These are phyloP conservation scores for Hystrix brachyura DNA, from an alignment of 2,113 vertebrate genomes.

Conservation along the genomic window DNA sequence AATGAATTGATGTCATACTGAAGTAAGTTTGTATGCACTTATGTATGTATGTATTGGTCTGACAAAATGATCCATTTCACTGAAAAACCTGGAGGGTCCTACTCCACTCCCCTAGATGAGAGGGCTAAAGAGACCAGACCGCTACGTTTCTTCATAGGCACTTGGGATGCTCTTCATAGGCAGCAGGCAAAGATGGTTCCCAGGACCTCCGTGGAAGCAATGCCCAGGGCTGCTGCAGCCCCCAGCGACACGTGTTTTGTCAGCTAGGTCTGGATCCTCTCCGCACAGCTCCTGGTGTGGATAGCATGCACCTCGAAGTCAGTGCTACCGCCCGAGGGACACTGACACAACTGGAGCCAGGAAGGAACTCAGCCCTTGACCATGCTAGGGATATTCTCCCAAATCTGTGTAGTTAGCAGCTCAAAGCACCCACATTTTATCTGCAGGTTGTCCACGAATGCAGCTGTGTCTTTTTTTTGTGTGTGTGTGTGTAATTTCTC, in stretches of 20 bases:
- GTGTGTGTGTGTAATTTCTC: slow-evolving; percentile 79
- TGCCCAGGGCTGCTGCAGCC: slow-evolving; percentile 91
- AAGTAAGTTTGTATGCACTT: background rate
- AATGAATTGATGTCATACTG: background rate
- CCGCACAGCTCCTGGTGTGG: slow-evolving; percentile 89
- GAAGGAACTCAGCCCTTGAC: slow-evolving; percentile 84
- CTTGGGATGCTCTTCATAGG: slow-evolving; percentile 94
- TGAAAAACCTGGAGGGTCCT: slow-evolving; percentile 58
- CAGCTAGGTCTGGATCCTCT: slow-evolving; percentile 80
- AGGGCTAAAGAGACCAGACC: background rate
- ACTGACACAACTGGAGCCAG: slow-evolving; percentile 91
- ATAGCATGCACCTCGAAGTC: background rate
- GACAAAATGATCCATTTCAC: slow-evolving; percentile 75
- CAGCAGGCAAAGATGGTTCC: slow-evolving; percentile 93
- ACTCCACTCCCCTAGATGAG: slow-evolving; percentile 22
- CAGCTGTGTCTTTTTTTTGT: accelerated
- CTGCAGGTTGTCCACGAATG: slow-evolving; percentile 87
- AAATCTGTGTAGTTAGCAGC: slow-evolving; percentile 87
- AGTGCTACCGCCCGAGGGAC: slow-evolving; percentile 79
- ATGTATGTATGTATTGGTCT: slow-evolving; percentile 19
- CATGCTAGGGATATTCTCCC: slow-evolving; percentile 71
- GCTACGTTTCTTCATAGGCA: slow-evolving; percentile 95
- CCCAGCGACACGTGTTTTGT: slow-evolving; percentile 88
- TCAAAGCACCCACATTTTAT: slow-evolving; percentile 90
- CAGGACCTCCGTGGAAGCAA: slow-evolving; percentile 93